These are phyloP conservation scores for Heterodera schachtii DNA, from an alignment of 1,140 invertebrate genomes.

Conservation along the genomic window DNA sequence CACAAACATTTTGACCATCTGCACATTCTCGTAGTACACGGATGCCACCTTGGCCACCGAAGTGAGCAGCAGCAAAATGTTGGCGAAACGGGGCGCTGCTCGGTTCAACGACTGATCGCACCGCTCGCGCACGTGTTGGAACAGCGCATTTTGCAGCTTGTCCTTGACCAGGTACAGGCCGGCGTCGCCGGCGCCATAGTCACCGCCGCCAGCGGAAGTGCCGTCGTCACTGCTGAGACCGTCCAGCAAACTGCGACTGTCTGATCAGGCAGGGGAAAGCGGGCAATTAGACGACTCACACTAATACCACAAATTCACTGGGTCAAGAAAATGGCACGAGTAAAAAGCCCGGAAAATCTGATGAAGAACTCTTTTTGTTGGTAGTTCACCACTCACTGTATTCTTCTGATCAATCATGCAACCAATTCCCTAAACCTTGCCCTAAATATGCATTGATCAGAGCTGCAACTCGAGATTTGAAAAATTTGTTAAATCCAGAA, in stretches of 20 bases:
- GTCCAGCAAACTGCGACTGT: conserved; percentile 30
- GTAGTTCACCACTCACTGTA: no score
- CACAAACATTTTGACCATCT: conserved; percentile 55
- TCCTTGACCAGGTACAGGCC: conserved; percentile 37
- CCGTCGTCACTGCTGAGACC: not conserved
- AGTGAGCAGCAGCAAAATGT: conserved; percentile 47
- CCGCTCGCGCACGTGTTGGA: conserved; percentile 54
- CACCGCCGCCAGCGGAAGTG: not conserved
- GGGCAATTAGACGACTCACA: no score
- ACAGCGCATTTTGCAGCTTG: conserved; percentile 48
- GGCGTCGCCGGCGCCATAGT: conserved; percentile 21
- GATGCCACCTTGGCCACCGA: conserved; percentile 53
- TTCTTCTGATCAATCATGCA: no score
- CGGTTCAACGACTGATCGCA: conserved; percentile 38
- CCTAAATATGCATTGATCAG: no score
- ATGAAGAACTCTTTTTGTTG: no score
- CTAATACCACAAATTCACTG: no score
- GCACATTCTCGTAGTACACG: conserved; percentile 52
- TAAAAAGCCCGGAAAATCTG: no score
- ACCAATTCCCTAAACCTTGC: no score
- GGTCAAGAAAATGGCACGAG: no score
- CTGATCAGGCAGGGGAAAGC: not conserved
- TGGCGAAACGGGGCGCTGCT: conserved; percentile 51
- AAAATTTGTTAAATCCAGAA: no score
- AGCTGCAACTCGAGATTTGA: no score